Percentiles rank a stretch among this genome's conserved stretches.
These are phyloP conservation scores for Eristalis tenax DNA, from an alignment of 2,888 invertebrate species.

Conservation along the genomic window DNA sequence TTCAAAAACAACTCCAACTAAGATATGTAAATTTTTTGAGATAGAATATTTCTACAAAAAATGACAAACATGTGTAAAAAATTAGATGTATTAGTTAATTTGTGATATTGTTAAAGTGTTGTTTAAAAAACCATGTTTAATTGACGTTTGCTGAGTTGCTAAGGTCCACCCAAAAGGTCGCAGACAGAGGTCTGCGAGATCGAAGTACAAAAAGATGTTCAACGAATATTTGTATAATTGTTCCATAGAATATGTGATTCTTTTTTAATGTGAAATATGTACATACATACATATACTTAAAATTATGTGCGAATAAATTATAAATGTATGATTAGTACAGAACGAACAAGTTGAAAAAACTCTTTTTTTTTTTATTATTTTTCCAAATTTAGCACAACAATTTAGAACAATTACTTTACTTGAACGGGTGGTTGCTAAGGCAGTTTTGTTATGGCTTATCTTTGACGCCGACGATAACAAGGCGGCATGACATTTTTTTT, in stretches of 20 bases:
- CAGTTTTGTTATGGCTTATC: not conserved
- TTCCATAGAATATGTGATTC: not conserved
- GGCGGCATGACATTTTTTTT: not conserved
- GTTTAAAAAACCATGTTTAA: conserved; percentile 5
- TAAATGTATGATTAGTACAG: not conserved
- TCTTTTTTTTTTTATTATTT: not conserved
- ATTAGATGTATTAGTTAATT: conserved; percentile 21
- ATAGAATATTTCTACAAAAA: not conserved
- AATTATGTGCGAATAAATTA: conserved; percentile 37
- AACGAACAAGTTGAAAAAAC: not conserved
- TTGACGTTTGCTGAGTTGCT: conserved; percentile 49
- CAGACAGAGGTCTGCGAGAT: conserved; percentile 46
- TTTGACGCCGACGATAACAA: not conserved
- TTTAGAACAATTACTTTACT: not conserved
- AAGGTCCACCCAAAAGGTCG: conserved; percentile 65
- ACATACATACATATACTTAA: not conserved
- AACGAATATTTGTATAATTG: not conserved
- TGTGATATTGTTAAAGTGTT: conserved; percentile 41
- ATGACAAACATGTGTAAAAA: conserved; percentile 13
- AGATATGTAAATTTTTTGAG: not conserved
- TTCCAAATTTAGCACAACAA: too few species aligned
- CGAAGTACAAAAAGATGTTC: conserved; percentile 55
- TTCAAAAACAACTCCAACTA: conserved; percentile 68
- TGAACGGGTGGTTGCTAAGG: not conserved
- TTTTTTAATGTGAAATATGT: not conserved